Base-by-base conservation (phyloP, 2,113 vertebrate species). In the Myodes glareolus region DNA sequence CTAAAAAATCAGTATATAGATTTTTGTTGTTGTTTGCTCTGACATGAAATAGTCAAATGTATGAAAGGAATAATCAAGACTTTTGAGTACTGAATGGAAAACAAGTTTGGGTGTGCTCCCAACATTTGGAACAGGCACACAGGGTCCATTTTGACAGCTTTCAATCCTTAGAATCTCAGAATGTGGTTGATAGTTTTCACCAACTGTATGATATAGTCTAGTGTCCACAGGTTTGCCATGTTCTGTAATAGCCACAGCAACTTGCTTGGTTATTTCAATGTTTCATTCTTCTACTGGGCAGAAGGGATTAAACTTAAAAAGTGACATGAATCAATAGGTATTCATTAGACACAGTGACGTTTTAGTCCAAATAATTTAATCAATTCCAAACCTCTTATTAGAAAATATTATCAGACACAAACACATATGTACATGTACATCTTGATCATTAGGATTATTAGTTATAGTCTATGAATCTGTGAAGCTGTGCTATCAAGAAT, bases 71-170 rank as follows among this genome's bases (percentile, higher is more conserved):
- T 85, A 85, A 61, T 58, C 68, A 75, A 91, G 94, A 91, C 86
- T 96, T 96, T n/a, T 90, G 55, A 75, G 72, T 84, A 78, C 47
- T 97, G 72, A 97, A 86, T 94, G 50, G 33, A 91, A 55, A 73
- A 36, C 93, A 89, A 91, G 94, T 92, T 31, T 21, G 29, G 80
- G 76, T 92, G 67, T 88, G 78, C 67, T 82, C 87, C 25, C n/a
- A 96, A 94, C 85, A 47, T 86, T 94, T 88, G 33, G 70, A 80
- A 25, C 19, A 96, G 77, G 77, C 61, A 91, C 73, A 95, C 10
- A 77, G 91, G 65, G 76, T 89, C 58, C 82, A 89, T 77, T 88
- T 93, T 96, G 72, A 75, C 78, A 95, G 91, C 50, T 92, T 19
- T 61, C 70, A 29, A 65, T 94, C 42, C 39, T 72, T 91, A n/a